These are phyloP conservation scores for Aphidius gifuensis DNA, from an alignment of 1,140 invertebrate genomes.

Conservation along the genomic window DNA sequence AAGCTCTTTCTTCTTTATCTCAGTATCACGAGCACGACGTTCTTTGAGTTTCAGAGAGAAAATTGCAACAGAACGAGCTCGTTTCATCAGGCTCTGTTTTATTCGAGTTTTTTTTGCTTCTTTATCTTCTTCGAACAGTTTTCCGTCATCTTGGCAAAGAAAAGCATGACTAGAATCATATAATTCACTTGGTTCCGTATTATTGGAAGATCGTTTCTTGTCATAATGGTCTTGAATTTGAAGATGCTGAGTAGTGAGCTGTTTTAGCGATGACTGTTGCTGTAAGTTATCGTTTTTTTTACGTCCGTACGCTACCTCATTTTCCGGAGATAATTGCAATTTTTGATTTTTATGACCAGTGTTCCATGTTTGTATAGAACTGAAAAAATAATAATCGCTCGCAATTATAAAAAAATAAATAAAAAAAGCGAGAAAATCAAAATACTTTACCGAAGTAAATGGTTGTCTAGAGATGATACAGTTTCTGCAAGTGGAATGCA, in stretches of 20 bases:
- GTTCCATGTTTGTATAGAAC: conserved; percentile 53
- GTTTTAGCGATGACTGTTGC: conserved; percentile 28
- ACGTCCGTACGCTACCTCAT: conserved; percentile 42
- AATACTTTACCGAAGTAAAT: conserved; percentile 53
- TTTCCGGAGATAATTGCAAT: conserved; percentile 50
- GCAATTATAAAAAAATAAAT: conserved; percentile 2
- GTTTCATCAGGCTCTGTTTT: conserved; percentile 72
- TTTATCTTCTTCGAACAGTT: conserved; percentile 55
- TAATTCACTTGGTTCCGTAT: conserved; percentile 39
- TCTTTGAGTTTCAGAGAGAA: conserved; percentile 77
- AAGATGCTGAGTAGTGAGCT: conserved; percentile 34
- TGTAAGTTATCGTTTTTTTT: conserved; percentile 36
- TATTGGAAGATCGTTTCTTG: conserved; percentile 32
- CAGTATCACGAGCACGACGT: conserved; percentile 69
- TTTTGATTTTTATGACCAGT: conserved; percentile 44
- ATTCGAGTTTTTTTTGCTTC: conserved; percentile 68
- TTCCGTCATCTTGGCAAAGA: conserved; percentile 59
- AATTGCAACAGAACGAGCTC: conserved; percentile 76
- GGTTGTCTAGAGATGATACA: conserved; percentile 61
- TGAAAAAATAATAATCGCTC: conserved; percentile 25
- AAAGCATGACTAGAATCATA: conserved; percentile 57
- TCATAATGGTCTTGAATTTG: conserved; percentile 34
- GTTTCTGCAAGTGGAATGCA: conserved; percentile 64
- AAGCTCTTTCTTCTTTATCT: conserved; percentile 58
- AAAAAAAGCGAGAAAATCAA: not conserved